Evolutionary conservation across 1,140 invertebrate species (phyloP).

Genomic region (Philaenus spumarius): DNA sequence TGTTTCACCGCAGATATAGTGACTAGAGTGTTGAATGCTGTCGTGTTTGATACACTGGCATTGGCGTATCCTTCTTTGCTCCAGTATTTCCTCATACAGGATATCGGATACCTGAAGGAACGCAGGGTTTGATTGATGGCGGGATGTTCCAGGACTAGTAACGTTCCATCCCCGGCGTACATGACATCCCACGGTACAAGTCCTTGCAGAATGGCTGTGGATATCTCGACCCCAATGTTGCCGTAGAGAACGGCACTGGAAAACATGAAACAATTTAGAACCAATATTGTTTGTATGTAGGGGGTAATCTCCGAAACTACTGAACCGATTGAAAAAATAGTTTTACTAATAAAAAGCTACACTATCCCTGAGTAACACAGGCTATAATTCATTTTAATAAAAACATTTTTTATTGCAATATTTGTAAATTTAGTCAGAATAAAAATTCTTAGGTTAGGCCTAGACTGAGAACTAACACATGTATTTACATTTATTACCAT

Average conservation of each 20-base stretch:
- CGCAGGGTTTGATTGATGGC: constrained; percentile 16
- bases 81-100: constrained; percentile 6
- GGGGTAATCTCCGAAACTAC: too few relatives aligned
- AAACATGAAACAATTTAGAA: too few relatives aligned
- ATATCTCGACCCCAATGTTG: constrained; percentile 43
- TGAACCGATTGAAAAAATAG: too few relatives aligned
- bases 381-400: too few relatives aligned
- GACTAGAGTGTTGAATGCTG: neutral
- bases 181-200: constrained; percentile 40
- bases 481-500: too few relatives aligned
- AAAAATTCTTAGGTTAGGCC: too few relatives aligned
- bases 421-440: too few relatives aligned
- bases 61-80: neutral
- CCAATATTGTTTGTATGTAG: too few relatives aligned
- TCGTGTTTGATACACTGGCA: neutral
- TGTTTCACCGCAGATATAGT: neutral
- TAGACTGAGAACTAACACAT: too few relatives aligned
- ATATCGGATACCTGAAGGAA: constrained; percentile 3
- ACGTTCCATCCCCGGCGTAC: constrained; percentile 40
- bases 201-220: constrained; percentile 38
- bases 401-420: too few relatives aligned
- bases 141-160: constrained; percentile 32
- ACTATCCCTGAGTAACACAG: too few relatives aligned
- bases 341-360: too few relatives aligned
- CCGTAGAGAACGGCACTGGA: constrained; percentile 44